Conservation (phyloP, 35 echinoderm and acorn worm genomes). For the Apostichopus parvimensis region DNA sequence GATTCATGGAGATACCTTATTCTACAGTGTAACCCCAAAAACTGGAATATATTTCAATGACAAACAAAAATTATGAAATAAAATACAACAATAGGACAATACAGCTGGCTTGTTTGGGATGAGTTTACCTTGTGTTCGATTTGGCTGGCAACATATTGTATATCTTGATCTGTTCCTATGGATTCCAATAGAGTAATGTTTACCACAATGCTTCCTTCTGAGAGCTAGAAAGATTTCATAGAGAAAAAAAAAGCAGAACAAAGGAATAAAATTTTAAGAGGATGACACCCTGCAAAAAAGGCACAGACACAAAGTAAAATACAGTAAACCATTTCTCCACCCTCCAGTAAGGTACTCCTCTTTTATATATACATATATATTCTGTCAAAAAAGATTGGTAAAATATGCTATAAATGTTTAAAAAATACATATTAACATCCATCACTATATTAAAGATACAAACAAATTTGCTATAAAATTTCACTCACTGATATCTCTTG, state of each 20-base stretch:
- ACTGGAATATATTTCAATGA: no score
- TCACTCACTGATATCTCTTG: not conserved
- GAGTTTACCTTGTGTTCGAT: not conserved
- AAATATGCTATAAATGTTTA: not conserved
- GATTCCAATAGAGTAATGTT: conserved; percentile 9
- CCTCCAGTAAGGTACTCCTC: no score
- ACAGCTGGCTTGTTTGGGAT: no score
- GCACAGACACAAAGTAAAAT: no score
- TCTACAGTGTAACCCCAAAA: no score
- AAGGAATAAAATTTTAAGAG: not conserved
- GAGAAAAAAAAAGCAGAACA: not conserved
- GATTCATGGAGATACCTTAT: no score
- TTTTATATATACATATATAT: not conserved
- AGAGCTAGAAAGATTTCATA: not conserved
- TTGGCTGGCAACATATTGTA: not conserved
- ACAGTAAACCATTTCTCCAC: no score
- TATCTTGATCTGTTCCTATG: conserved; percentile 33
- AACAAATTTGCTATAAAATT: no score
- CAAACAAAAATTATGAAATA: no score
- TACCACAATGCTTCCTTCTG: conserved; percentile 13
- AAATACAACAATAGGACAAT: no score
- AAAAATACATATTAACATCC: no score
- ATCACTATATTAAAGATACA: not conserved
- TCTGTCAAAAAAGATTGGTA: not conserved
- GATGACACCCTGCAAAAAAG: not conserved